A percentile compares a stretch with the other conserved stretches of the same genome.
These are phyloP conservation scores for Aspiorhynchus laticeps DNA, from an alignment of 2,113 vertebrate species.

Conservation along the genomic window DNA sequence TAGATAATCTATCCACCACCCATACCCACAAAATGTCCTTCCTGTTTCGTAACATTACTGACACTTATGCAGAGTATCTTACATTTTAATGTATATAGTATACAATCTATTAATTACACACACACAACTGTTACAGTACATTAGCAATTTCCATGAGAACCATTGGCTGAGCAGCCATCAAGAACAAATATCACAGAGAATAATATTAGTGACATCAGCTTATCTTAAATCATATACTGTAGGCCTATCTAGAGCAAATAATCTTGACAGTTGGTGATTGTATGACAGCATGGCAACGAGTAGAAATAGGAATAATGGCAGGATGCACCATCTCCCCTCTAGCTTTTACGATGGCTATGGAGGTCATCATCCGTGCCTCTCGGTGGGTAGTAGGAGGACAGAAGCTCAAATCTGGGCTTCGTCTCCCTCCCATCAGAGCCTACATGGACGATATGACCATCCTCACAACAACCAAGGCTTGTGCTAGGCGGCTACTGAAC, in stretches of 20 bases:
- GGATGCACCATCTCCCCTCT: too few species aligned
- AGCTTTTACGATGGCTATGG: too few species aligned
- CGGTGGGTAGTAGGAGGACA: too few species aligned
- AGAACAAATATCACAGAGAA: background rate
- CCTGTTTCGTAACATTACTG: constrained; percentile 16
- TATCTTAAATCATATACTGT: background rate
- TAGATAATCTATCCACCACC: background rate
- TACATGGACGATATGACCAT: too few species aligned
- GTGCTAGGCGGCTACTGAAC: too few species aligned
- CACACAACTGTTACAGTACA: background rate
- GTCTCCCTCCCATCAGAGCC: too few species aligned
- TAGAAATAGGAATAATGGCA: too few species aligned
- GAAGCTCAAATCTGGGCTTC: too few species aligned
- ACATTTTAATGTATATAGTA: background rate
- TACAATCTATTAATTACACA: background rate
- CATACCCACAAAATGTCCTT: constrained; percentile 11
- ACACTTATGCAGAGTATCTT: background rate
- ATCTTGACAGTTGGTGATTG: too few species aligned
- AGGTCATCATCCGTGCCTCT: too few species aligned
- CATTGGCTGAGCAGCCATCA: background rate
- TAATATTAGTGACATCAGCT: background rate
- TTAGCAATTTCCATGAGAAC: background rate
- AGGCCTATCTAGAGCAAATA: background rate
- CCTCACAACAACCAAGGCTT: too few species aligned
- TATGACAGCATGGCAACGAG: too few species aligned